Evolutionary conservation across 2,797 vertebrate species (phyloP), one percentile per base, ranked within the genome.

Genomic region (Enteromius unitaeniatus): DNA sequence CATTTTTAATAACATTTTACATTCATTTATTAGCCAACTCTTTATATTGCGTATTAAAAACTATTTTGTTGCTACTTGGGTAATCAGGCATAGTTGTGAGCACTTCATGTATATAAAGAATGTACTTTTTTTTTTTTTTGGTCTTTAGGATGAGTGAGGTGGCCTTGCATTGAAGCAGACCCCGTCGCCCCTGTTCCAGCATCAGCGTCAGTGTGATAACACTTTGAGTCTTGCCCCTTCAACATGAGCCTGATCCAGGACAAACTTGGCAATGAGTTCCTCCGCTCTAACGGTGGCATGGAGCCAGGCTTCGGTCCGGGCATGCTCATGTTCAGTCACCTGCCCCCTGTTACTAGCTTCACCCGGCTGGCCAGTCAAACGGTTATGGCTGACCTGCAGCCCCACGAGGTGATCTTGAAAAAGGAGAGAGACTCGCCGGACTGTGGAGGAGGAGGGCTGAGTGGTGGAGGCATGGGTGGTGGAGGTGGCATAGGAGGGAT

Each of bases 281-380:
- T 97, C 91, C 96, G 96, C 90, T 92, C 94, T 83, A 95, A 95
- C n/a, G 95, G 95, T 77, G 93, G 93, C 89, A 98, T 99, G 97
- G 98, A 98, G 91, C 94, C 97, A 88, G 91, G 93, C 82, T 98
- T 96, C 37, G 95, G 97, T 90, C 92, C 95, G 19, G 93, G 97
- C 90, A 97, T 98, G 97, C 96, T 97, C 84, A 97, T 99, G 97
- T 99, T 99, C 95, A 99, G 97, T 92, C 97, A 99, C 93, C 95
- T 99, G 53, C 98, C 98, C 75, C 98, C 98, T 58, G 97, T 99
- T 92, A 96, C 97, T 94, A 98, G 97, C 95, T 99, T 99, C 95
- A 95, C 97, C 84, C 96, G 97, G 85, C 95, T 97, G 90, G 94
- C 97, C 15, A 92, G 95, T 88, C 93, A 96, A 93, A 93, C 96